Conservation (phyloP, 35 echinoderm and acorn worm genomes). For the Stichopus chloronotus region DNA sequence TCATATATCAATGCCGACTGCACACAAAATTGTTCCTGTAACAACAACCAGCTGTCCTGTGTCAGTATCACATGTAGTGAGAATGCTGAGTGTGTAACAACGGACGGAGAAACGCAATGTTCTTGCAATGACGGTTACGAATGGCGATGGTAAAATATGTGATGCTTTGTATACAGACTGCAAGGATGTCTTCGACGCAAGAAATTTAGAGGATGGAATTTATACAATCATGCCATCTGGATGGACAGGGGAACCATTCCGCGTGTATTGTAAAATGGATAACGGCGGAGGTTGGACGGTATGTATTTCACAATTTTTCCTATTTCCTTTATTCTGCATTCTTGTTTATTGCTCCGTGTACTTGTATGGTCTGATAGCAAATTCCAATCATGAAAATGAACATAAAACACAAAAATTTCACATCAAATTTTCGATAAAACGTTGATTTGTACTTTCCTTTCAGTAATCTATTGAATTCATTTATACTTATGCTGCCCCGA, state of each 20-base stretch:
- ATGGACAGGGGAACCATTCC: not conserved
- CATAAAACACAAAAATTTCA: no score
- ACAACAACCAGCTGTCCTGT: not conserved
- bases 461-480: not conserved
- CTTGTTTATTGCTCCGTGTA: no score
- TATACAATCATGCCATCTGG: not conserved
- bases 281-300: not conserved
- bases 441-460: no score
- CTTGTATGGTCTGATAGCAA: no score
- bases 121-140: not conserved
- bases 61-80: not conserved
- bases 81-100: not conserved
- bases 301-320: not conserved
- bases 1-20: not conserved
- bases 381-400: no score
- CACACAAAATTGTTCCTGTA: slow-evolving; percentile 4
- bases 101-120: not conserved
- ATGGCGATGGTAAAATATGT: not conserved
- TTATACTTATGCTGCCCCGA: not conserved
- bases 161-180: not conserved
- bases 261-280: not conserved
- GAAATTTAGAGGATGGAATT: not conserved
- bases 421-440: no score
- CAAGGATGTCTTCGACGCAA: not conserved
- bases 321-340: no score